Evolutionary conservation across 1,140 invertebrate genomes (phyloP).

Genomic region (Sinella curviseta): DNA sequence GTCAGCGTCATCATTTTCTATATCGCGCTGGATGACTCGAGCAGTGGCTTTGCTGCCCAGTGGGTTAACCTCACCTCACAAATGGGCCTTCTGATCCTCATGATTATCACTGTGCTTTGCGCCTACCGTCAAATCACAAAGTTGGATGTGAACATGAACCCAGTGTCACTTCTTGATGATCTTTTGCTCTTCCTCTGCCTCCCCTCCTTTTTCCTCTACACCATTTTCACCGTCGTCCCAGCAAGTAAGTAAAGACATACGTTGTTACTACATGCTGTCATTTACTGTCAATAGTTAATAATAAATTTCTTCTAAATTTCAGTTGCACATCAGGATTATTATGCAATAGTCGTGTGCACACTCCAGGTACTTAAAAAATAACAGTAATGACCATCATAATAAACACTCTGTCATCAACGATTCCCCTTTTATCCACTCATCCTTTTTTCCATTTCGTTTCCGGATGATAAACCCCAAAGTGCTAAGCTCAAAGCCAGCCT

Average conservation of each 20-base stretch:
- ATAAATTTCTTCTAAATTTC: too few species aligned
- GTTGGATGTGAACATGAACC: constrained; percentile 66
- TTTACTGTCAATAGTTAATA: too few species aligned
- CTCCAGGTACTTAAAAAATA: constrained; percentile 61
- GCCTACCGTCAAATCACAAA: constrained; percentile 63
- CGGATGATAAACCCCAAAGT: too few species aligned
- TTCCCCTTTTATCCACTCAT: not conserved
- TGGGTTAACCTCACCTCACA: constrained; percentile 51
- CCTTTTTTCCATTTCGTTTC: too few species aligned
- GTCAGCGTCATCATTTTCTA: constrained; percentile 70
- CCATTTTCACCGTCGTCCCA: constrained; percentile 66
- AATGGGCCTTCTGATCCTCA: constrained; percentile 54
- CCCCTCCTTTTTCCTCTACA: constrained; percentile 71
- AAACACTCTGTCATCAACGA: not conserved
- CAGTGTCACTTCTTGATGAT: constrained; percentile 69
- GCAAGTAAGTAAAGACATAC: too few species aligned
- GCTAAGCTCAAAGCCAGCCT: too few species aligned
- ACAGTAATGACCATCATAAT: too few species aligned
- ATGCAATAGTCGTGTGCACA: constrained; percentile 59
- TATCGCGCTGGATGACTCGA: constrained; percentile 63
- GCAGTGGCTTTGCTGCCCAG: constrained; percentile 47
- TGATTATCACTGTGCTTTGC: constrained; percentile 61
- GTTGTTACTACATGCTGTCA: too few species aligned
- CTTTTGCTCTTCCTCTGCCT: constrained; percentile 69
- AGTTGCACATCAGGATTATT: constrained; percentile 58